These are phyloP conservation scores for Seriola dumerili DNA, from an alignment of 2,113 vertebrate genomes.

Conservation along the genomic window DNA sequence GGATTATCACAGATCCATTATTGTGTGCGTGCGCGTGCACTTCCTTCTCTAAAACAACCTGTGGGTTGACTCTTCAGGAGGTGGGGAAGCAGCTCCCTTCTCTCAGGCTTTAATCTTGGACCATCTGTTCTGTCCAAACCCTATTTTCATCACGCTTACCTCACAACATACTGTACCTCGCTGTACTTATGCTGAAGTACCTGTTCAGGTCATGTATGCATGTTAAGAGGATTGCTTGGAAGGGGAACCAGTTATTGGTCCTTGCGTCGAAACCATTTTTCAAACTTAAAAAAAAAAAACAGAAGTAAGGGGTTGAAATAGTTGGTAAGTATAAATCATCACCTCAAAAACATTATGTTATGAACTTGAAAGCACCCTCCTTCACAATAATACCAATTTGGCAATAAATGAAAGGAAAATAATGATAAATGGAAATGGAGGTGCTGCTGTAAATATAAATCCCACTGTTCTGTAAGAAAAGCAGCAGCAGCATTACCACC, in stretches of 20 bases:
- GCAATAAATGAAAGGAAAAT: neutral
- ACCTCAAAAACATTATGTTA: neutral
- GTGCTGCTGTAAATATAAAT: neutral
- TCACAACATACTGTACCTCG: conserved; percentile 3
- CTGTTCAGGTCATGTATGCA: conserved; percentile 1
- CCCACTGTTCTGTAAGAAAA: neutral
- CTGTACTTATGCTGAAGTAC: neutral
- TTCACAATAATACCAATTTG: neutral
- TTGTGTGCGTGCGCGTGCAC: neutral
- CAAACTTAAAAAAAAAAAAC: neutral
- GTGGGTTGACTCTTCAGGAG: conserved; percentile 7
- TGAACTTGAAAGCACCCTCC: neutral
- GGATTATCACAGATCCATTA: conserved; percentile 22
- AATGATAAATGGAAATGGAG: neutral
- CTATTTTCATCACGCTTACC: conserved; percentile 25
- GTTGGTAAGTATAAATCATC: neutral
- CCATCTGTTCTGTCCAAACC: conserved; percentile 48
- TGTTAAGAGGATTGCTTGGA: neutral
- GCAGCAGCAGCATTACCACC: neutral
- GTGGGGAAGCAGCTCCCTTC: conserved; percentile 17
- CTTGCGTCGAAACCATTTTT: neutral
- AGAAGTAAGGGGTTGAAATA: no score
- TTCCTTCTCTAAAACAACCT: conserved; percentile 19
- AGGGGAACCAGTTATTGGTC: no score
- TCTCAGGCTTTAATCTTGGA: conserved; percentile 49